Conservation (phyloP, 2,113 vertebrate species). For the Oenanthe oenanthe region DNA sequence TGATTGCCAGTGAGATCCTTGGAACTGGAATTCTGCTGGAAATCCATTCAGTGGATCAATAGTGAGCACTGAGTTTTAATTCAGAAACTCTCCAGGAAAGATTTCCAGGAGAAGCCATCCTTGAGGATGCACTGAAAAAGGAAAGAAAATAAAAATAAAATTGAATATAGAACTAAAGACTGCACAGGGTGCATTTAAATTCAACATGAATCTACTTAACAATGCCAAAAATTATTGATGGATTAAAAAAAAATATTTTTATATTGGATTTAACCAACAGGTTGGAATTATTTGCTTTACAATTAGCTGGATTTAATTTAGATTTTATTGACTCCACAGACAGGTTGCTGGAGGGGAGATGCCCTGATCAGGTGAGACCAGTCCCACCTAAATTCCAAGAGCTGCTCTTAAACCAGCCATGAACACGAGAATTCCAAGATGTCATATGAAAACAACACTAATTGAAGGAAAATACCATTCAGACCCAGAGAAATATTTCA, state of each 20-base stretch:
- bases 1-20: neutral
- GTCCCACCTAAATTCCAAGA: neutral
- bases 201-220: neutral
- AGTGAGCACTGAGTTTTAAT: neutral
- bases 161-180: neutral
- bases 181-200: neutral
- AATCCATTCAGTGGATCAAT: neutral
- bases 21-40: neutral
- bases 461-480: neutral
- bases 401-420: neutral
- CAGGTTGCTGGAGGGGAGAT: neutral
- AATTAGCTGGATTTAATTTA: neutral
- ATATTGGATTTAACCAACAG: neutral
- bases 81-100: neutral
- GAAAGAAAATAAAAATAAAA: neutral
- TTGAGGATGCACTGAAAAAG: neutral
- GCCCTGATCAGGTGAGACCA: neutral
- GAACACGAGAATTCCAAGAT: neutral
- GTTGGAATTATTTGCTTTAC: neutral
- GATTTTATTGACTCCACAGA: neutral
- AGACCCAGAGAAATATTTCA: constrained; percentile 25
- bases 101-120: neutral
- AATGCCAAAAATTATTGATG: neutral
- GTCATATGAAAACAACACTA: neutral
- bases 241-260: neutral